Evolutionary conservation across 2,888 invertebrate species (phyloP), one percentile per base, ranked within the genome.

Genomic region (Lycocerus yunnanus): DNA sequence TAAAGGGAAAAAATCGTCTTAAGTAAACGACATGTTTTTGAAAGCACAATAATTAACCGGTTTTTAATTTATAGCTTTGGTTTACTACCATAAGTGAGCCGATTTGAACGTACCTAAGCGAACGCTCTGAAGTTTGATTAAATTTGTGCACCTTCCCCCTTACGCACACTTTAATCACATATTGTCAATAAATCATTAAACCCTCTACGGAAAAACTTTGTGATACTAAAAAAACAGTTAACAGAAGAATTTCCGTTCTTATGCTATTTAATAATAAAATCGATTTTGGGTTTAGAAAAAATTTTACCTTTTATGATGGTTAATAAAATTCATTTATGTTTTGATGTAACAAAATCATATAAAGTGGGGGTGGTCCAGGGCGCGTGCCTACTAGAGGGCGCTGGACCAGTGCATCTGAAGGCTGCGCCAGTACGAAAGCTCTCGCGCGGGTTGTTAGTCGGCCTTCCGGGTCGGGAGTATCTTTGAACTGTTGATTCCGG

Each of bases 341-440:
- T 81, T 81, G 78, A 78, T 80, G 79, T 81, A 81, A 81, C 81
- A 78, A 80, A 81, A 80, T 81, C 77, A 78, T 77, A 74, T 76
- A 77, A 75, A 78, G 77, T 71, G 76, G 72, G 76, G 76, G 76
- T 58, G 27, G 74, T 58, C 66, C 70, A 76, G 66, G 61, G 78
- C 80, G 78, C 79, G 72, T 79, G 80, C 78, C 71, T 78, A 72
- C 70, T 59, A 73, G 78, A 77, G 74, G 76, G 77, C 74, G 76
- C 78, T 78, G 78, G 77, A 78, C 78, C 78, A 75, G 73, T 74
- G 75, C 79, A 77, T 73, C 76, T 15, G 70, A 70, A 73, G 71
- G 77, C 75, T 78, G 74, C 77, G 77, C 78, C 79, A 77, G 77
- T 74, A 70, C 71, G 76, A 60, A 76, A 75, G 75, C 76, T 71